Conservation (phyloP, 1,140 invertebrate genomes). For the Ceratina japonica region DNA sequence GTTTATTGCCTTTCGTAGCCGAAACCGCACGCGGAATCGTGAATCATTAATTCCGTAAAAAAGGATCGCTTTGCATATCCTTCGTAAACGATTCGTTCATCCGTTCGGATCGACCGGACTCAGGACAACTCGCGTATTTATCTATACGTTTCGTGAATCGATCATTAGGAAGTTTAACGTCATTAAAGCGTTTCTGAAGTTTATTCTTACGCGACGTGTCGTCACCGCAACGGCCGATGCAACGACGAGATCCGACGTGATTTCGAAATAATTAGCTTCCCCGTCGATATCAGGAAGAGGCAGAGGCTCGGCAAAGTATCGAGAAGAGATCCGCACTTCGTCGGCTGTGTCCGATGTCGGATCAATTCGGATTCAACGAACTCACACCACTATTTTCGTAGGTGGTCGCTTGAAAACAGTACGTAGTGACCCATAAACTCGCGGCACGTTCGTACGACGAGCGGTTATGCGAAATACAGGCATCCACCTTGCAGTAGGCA, state of each 20-base stretch:
- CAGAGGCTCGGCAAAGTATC: neutral
- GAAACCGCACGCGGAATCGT: neutral
- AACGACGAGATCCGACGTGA: neutral
- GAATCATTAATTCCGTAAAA: neutral
- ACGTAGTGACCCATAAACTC: slow-evolving; percentile 59
- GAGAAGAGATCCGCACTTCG: neutral
- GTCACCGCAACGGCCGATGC: neutral
- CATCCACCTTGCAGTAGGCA: slow-evolving; percentile 55
- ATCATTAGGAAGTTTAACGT: neutral
- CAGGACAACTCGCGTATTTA: neutral
- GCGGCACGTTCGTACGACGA: slow-evolving; percentile 44
- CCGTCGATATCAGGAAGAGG: no score
- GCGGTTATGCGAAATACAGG: slow-evolving; percentile 56
- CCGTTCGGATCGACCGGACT: neutral
- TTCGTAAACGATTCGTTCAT: neutral
- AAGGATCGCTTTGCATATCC: neutral
- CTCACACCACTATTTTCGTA: slow-evolving; percentile 14
- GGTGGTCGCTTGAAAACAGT: slow-evolving; percentile 41
- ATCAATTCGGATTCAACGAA: neutral
- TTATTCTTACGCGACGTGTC: neutral
- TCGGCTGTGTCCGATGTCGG: neutral
- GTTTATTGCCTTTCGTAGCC: slow-evolving; percentile 16
- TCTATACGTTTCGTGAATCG: neutral
- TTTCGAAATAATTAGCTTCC: neutral
- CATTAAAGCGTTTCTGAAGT: neutral